A percentile compares a stretch with the other conserved stretches of the same genome.
Evolutionary conservation across 2,888 invertebrate genomes (phyloP).

Genomic region (Sepioteuthis lessoniana): DNA sequence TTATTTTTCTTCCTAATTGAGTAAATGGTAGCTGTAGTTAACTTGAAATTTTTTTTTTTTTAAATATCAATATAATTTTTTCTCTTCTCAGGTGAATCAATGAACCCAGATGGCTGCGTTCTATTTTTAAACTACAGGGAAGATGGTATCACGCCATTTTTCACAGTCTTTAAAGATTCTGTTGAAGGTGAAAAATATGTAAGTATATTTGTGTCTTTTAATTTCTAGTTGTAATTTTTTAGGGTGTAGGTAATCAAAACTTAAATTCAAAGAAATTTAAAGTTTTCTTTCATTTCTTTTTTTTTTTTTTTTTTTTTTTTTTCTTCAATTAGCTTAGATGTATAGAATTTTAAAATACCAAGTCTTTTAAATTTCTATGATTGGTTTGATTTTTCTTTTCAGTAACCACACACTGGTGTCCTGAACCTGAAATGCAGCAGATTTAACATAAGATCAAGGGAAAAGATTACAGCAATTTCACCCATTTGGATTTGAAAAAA

Average conservation of each 20-base stretch:
- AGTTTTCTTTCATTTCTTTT: too few relatives aligned
- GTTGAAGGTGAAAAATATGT: background rate
- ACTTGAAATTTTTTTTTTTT: too few relatives aligned
- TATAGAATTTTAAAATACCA: too few relatives aligned
- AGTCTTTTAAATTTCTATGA: background rate
- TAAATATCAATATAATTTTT: background rate
- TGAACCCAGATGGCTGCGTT: background rate
- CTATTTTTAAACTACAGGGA: background rate
- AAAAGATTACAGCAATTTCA: background rate
- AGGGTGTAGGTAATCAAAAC: too few relatives aligned
- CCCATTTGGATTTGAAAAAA: background rate
- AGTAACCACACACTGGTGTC: background rate
- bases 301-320: too few relatives aligned
- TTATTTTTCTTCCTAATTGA: background rate
- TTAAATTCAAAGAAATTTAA: too few relatives aligned
- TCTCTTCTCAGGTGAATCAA: background rate
- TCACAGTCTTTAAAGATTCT: conserved; percentile 9
- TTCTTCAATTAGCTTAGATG: too few relatives aligned
- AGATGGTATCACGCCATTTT: background rate
- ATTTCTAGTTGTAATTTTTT: too few relatives aligned
- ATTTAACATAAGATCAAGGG: background rate
- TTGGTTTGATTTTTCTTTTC: background rate
- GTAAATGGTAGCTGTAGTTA: too few relatives aligned
- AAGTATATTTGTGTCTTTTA: background rate
- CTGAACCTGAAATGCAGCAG: conserved; percentile 1